Base-by-base conservation (phyloP, 2,113 vertebrate species). In the Albula goreensis region DNA sequence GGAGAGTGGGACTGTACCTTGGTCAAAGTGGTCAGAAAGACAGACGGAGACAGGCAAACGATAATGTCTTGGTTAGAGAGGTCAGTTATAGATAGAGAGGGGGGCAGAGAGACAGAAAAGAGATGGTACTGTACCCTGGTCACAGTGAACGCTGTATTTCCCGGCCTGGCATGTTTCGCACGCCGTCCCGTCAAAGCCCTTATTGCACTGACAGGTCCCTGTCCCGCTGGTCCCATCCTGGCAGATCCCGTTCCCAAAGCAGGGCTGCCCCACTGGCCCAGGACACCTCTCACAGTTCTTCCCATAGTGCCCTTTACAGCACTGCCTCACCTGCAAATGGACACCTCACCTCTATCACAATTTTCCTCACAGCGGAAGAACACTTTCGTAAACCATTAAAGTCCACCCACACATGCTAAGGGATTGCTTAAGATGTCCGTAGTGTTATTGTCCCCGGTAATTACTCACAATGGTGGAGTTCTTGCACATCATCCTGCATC, bases 251-350 rank as follows among this genome's bases (percentile, higher is more conserved):
- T 97, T 97, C 5, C 95, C 95, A 0, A 92, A 96, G 91, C 98
- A 99, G 25, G 93, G 84, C 0, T 85, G 93, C 70, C 91, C 93
- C 0, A 86, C 87, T 0, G 85, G 86, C 0, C 97, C 96, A 0
- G 98, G 98, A 89, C 98, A 99, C 0, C 94, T 86, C 91, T 98
- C 96, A 81, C 98, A 99, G 86, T 97, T 96, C 22, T 91, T 83
- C 0, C 98, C 97, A 0, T 96, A 99, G 90, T 96, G 98, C 0
- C 97, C 98, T 0, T 88, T 88, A 0, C 98, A 99, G 90, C 98
- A 99, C 4, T 90, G 89, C 77, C 13, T 93, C 0, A 77, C 94
- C 98, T 99, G 94, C 0, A 94, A 0, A 70, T 13, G 53, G 10
- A 49, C 31, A 41, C 31, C 31, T 41, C 31, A 5, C 83, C n/a